Conservation (phyloP, 2,113 vertebrate species). For the Microtus montanus region DNA sequence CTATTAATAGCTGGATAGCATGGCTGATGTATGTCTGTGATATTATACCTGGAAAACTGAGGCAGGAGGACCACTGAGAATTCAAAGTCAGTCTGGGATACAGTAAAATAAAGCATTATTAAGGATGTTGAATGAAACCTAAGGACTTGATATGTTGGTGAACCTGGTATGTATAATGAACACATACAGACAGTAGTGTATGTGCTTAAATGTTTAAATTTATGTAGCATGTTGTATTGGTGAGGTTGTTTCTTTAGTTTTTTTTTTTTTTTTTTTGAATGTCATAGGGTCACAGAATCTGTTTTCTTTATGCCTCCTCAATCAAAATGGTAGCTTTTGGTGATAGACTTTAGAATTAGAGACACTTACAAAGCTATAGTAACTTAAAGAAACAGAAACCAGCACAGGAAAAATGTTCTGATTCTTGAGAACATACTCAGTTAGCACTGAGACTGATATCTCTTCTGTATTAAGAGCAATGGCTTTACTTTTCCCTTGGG, state of each 20-base stretch:
- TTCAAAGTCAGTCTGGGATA: neutral
- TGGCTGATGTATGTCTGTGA: neutral
- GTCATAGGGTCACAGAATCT: neutral
- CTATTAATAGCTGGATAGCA: neutral
- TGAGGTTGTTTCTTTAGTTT: neutral
- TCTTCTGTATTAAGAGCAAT: slow-evolving; percentile 7
- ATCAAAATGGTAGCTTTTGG: neutral
- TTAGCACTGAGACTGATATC: neutral
- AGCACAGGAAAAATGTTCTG: slow-evolving; percentile 28
- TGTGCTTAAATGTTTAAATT: neutral
- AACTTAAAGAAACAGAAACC: neutral
- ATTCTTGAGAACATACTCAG: neutral
- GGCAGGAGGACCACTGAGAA: neutral
- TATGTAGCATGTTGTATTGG: neutral
- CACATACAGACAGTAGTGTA: neutral
- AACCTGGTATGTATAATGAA: neutral
- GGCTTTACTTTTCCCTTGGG: slow-evolving; percentile 16
- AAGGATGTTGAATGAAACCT: neutral
- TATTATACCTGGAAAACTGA: neutral
- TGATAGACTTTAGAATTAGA: slow-evolving; percentile 2
- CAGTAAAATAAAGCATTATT: neutral
- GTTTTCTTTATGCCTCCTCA: slow-evolving; percentile 2
- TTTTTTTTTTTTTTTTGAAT: neutral
- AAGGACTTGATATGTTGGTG: neutral
- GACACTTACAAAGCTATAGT: slow-evolving; percentile 4